These are phyloP conservation scores for Syngnathus typhle DNA, from an alignment of 2,113 vertebrate genomes.

Conservation along the genomic window DNA sequence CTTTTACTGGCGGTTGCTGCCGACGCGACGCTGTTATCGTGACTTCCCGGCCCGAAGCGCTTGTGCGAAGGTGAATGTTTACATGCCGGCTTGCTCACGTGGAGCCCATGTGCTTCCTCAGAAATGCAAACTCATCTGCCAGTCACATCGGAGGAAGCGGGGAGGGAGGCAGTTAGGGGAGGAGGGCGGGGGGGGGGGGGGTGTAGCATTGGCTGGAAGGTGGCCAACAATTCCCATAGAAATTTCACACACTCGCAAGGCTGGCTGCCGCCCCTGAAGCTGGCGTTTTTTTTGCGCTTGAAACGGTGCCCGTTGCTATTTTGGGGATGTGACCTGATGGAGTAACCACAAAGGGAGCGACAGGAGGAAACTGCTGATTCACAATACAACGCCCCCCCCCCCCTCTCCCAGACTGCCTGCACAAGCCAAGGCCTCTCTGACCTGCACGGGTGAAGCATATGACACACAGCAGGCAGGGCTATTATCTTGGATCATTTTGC, in stretches of 20 bases:
- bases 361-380: slow-evolving; percentile 69
- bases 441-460: slow-evolving; percentile 12
- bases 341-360: slow-evolving; percentile 86
- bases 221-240: slow-evolving; percentile 90
- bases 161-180: slow-evolving; percentile 10
- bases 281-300: slow-evolving; percentile 86
- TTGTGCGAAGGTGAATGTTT: slow-evolving; percentile 67
- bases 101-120: slow-evolving; percentile 84
- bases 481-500: slow-evolving; percentile 4
- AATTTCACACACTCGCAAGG: slow-evolving; percentile 86
- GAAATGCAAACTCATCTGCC: slow-evolving; percentile 84
- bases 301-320: slow-evolving; percentile 93
- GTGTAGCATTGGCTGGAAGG: slow-evolving; percentile 75
- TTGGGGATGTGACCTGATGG: slow-evolving; percentile 90
- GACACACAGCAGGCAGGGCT: not conserved
- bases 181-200: not conserved
- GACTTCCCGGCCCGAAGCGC: slow-evolving; percentile 46
- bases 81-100: slow-evolving; percentile 75
- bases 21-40: slow-evolving; percentile 55
- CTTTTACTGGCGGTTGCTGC: slow-evolving; percentile 26
- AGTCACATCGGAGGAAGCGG: slow-evolving; percentile 80
- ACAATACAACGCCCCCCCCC: slow-evolving; percentile 36
- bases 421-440: slow-evolving; percentile 30
- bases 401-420: slow-evolving; percentile 10
- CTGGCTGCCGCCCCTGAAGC: slow-evolving; percentile 87